phyloP scores from a whole-genome alignment of 1,140 invertebrate species.

The Paramacrobiotus metropolitanus region DNA sequence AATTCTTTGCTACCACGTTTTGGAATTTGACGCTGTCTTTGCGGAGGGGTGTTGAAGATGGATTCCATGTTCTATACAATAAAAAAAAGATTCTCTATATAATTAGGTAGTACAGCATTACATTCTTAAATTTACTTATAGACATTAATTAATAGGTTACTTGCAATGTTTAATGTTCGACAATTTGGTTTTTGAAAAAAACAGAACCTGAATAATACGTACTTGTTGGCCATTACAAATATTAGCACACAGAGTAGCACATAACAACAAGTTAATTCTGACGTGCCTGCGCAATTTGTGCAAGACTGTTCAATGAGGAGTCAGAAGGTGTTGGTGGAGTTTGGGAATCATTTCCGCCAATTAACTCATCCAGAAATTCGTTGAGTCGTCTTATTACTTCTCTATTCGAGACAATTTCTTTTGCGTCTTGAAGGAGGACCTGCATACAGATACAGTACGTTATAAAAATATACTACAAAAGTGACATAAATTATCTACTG shows the following conservation, averaged over 20 bases:
- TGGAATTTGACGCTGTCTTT: background rate
- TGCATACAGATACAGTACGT: background rate
- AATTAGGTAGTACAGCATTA: too few species aligned
- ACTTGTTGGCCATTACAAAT: too few species aligned
- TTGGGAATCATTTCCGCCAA: background rate
- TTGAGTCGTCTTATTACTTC: background rate
- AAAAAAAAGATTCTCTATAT: background rate
- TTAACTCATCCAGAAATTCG: background rate
- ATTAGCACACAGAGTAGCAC: too few species aligned
- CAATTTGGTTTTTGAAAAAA: too few species aligned
- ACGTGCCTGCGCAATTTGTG: background rate
- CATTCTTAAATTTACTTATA: too few species aligned
- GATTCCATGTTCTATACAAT: background rate
- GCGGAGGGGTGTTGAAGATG: background rate
- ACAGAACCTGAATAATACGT: too few species aligned
- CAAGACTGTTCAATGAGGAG: background rate
- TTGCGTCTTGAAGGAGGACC: background rate
- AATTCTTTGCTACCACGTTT: background rate
- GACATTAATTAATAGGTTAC: too few species aligned
- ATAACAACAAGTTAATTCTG: too few species aligned
- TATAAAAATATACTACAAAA: too few species aligned
- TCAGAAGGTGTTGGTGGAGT: slow-evolving; percentile 1
- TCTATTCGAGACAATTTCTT: background rate
- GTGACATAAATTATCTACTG: too few species aligned
- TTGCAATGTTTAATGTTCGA: too few species aligned